Base-by-base conservation (phyloP, 2,797 vertebrate species). In the Phoebastria nigripes region DNA sequence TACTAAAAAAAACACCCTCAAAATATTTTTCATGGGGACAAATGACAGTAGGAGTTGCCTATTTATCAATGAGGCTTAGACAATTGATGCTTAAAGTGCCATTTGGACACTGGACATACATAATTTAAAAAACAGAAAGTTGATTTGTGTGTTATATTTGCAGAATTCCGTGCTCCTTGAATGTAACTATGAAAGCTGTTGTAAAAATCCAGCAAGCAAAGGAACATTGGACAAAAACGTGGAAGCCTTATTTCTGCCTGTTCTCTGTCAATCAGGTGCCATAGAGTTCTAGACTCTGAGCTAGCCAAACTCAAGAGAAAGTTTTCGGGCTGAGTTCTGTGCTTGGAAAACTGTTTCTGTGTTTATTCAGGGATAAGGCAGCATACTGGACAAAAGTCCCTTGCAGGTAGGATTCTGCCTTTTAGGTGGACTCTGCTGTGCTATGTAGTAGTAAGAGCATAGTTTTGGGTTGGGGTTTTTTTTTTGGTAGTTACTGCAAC, bases 121-220 rank as follows among this genome's bases (percentile, higher is more conserved):
- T 4, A 8, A 22, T 31, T 56, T 58, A 25, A 29, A 39, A 79
- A 54, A 9, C 47, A 54, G 42, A 62, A n/a, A 62, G 22, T 5
- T 39, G 26, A 46, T 62, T 33, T 39, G 17, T 15, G 3, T 39
- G 44, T 39, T 55, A 0, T 3, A 11, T 33, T 44, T 24, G 14
- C 59, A 77, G 51, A 47, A 54, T 70, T 90, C 54, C 3, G 1
- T 0, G 0, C 10, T 42, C 5, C 8, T 11, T 22, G 37, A n/a
- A 12, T 9, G 33, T 28, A 52, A 70, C 35, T 42, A 3, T 4
- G 39, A 67, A 55, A 84, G n/a, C 39, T 33, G 21, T 5, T 44
- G 42, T 15, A 39, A 47, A 84, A 89, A 46, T 28, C 19, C 76
- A 66, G 41, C 67, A 24, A 24, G 46, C 17, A 69, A 28, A 84